Base-by-base conservation (phyloP, 30 jellyfish, hydroid and myxozoan genomes). In the Aurelia sp. region DNA sequence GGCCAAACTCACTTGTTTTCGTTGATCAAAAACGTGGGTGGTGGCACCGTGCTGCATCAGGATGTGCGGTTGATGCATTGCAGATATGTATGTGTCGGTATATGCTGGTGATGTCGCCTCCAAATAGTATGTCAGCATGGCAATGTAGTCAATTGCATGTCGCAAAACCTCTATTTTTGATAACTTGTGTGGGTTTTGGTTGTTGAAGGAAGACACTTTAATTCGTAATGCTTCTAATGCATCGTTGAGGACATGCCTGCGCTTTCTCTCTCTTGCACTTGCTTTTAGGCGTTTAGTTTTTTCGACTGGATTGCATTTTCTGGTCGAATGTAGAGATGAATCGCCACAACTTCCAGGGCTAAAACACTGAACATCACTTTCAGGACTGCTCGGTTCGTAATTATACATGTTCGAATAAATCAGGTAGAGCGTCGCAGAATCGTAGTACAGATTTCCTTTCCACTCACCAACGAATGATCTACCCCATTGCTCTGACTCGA, bases 161-260 rank as follows among this genome's bases (percentile, higher is more conserved):
- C 97, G 93, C 44, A 94, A 38, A 13, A 94, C 97, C 51, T 94
- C 99, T 71, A 94, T 94, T 64, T 94, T 94, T 16, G 99, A 94
- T 38, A 94, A 78, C 50, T 94, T 94, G 19, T 91, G 97, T 22
- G 91, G 87, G 66, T 90, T 88, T 40, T 87, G 87, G 72, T 89
- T 70, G 50, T 38, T 38, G 50, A 20, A 81, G 87, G 47, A 10
- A 52, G 99, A 97, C 17, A 94, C 99, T 61, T 89, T 94, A 3
- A 57, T 84, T 4, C 99, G 91, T 33, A 94, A 76, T 4, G 75
- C 33, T 31, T 94, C 99, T 79, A 94, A 59, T 9, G 99, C 99
- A 72, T 77, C 97, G 82, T 94, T 94, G 44, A 94, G 84, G 2
- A 94, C 99, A 50, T 94, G 99, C 27, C 99, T 89, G 27, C 99